A percentile compares a stretch with the other conserved stretches of the same genome.
phyloP scores from a whole-genome alignment of 2,797 vertebrate species.

The Neoniphon sammara region DNA sequence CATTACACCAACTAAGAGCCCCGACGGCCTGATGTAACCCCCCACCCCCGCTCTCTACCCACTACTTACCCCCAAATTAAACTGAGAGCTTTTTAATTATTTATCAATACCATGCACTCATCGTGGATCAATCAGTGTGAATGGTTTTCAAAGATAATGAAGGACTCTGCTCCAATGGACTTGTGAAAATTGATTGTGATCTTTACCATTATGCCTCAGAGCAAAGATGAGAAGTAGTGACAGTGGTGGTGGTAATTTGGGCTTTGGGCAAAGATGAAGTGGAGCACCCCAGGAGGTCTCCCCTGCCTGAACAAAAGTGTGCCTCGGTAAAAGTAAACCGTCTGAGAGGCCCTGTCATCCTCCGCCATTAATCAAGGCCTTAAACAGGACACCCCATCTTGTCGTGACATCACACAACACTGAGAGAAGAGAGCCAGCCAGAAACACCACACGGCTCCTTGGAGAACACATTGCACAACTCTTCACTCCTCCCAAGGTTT shows the following conservation, averaged over 20 bases:
- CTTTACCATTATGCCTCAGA: constrained; percentile 80
- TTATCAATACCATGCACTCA: constrained; percentile 91
- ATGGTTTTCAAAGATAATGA: constrained; percentile 87
- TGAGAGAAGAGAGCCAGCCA: constrained; percentile 71
- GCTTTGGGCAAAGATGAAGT: constrained; percentile 60
- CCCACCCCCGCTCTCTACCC: constrained; percentile 80
- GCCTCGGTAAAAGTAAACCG: constrained; percentile 77
- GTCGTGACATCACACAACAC: constrained; percentile 72
- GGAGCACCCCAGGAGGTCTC: constrained; percentile 63
- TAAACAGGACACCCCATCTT: constrained; percentile 81
- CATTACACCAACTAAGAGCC: constrained; percentile 86
- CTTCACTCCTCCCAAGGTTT: constrained; percentile 75
- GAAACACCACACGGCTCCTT: constrained; percentile 70
- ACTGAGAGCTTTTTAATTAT: constrained; percentile 94
- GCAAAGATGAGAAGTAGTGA: constrained; percentile 79
- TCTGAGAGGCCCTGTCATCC: constrained; percentile 78
- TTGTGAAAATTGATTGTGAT: constrained; percentile 84
- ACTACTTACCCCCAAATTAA: constrained; percentile 87
- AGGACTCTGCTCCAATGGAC: constrained; percentile 77
- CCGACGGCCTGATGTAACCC: constrained; percentile 82
- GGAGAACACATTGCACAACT: constrained; percentile 78
- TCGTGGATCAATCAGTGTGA: constrained; percentile 86
- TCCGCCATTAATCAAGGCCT: constrained; percentile 80
- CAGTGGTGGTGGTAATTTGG: constrained; percentile 79
- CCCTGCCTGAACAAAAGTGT: constrained; percentile 72